A percentile compares a stretch with the other conserved stretches of the same genome.
These are phyloP conservation scores for Lochmaea capreae DNA, from an alignment of 2,888 invertebrate species.

Conservation along the genomic window DNA sequence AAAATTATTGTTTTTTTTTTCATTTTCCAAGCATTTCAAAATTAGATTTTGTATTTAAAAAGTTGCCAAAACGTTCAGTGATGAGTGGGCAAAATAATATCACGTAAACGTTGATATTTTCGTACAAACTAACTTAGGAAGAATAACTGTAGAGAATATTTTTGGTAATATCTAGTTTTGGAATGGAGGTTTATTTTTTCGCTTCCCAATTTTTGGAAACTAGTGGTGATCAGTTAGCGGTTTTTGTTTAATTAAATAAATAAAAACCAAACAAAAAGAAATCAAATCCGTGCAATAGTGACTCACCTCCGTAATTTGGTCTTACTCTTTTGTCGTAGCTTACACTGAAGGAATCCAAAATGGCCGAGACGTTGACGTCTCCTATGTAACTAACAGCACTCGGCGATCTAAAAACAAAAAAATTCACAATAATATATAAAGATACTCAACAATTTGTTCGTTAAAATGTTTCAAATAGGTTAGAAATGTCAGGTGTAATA, in stretches of 20 bases:
- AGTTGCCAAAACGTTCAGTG: too few relatives aligned
- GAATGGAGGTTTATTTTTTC: too few relatives aligned
- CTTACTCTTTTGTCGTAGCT: constrained; percentile 99
- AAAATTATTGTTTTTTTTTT: not conserved
- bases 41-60: too few relatives aligned
- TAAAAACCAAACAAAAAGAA: constrained; percentile 18
- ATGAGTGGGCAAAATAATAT: too few relatives aligned
- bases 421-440: not conserved
- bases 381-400: constrained; percentile 85
- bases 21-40: too few relatives aligned
- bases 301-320: constrained; percentile 98
- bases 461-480: too few relatives aligned
- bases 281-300: constrained; percentile 35
- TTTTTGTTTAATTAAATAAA: constrained; percentile 1
- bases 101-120: too few relatives aligned
- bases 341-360: constrained; percentile 94
- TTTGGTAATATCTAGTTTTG: too few relatives aligned
- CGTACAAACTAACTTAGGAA: too few relatives aligned
- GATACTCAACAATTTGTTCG: not conserved
- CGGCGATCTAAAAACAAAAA: constrained; percentile 70
- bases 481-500: too few relatives aligned
- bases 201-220: not conserved
- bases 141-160: too few relatives aligned
- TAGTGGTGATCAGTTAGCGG: constrained; percentile 27
- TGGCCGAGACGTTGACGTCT: constrained; percentile 95